A percentile compares a stretch with the other conserved stretches of the same genome.
These are phyloP conservation scores for Trypoxylus dichotomus DNA, from an alignment of 1,140 invertebrate species.

Conservation along the genomic window DNA sequence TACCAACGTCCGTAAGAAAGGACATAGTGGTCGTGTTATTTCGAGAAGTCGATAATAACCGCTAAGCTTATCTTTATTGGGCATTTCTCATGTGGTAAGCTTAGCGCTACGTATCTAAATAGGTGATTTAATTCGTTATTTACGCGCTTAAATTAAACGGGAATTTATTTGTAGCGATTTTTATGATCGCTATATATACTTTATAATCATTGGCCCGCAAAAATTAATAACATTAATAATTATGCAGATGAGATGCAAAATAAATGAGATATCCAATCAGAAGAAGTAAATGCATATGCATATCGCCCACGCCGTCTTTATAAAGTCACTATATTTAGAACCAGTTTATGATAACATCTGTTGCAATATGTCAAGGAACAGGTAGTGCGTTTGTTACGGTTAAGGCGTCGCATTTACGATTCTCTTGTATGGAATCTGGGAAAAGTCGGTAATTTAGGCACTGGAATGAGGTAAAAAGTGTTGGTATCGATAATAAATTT, in stretches of 20 bases:
- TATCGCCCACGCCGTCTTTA: background rate
- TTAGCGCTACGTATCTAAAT: too few species aligned
- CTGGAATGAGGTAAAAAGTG: background rate
- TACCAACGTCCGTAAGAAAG: too few species aligned
- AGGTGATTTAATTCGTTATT: background rate
- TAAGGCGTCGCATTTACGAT: background rate
- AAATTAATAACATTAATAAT: conserved; percentile 8
- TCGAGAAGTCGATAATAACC: too few species aligned
- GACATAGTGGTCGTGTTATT: too few species aligned
- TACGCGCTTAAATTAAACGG: background rate
- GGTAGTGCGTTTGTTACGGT: conserved; percentile 1
- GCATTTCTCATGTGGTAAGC: too few species aligned
- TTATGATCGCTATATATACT: background rate
- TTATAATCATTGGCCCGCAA: background rate
- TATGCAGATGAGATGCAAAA: background rate
- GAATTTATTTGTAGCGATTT: conserved; percentile 2
- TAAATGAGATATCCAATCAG: conserved; percentile 3
- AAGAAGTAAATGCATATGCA: background rate
- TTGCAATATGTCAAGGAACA: background rate
- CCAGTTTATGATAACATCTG: conserved; percentile 6
- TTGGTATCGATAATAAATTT: too few species aligned
- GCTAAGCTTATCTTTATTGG: too few species aligned
- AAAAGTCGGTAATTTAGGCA: background rate
- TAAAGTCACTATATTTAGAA: conserved; percentile 7
- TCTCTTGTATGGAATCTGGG: background rate